These are phyloP conservation scores for Mormyrus iriodes DNA, from an alignment of 2,113 vertebrate species.

Conservation along the genomic window DNA sequence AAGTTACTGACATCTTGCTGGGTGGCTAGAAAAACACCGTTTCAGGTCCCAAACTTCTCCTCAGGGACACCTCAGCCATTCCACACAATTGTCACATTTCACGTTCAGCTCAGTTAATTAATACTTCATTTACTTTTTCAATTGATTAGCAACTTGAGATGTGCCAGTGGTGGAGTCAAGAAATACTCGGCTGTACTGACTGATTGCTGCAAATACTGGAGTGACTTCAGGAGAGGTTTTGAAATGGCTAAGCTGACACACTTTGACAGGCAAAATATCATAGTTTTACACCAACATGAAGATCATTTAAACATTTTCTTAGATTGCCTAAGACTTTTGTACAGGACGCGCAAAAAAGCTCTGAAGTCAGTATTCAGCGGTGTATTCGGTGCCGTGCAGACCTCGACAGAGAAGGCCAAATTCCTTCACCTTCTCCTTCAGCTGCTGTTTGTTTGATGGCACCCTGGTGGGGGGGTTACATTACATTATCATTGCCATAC, in stretches of 20 bases:
- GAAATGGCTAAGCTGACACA: neutral
- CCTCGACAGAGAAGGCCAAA: constrained; percentile 86
- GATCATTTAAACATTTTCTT: neutral
- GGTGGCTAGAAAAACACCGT: neutral
- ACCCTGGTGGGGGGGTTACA: constrained; percentile 63
- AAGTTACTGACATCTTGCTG: neutral
- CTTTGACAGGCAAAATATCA: neutral
- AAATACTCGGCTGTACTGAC: neutral
- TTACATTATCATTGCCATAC: neutral
- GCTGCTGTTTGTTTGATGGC: constrained; percentile 79
- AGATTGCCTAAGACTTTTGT: neutral
- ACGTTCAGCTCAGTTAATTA: neutral
- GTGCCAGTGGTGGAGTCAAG: neutral
- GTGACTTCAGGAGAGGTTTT: neutral
- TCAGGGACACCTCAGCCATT: neutral
- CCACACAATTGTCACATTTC: neutral
- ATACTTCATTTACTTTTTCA: no score
- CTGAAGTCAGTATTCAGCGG: constrained; percentile 69
- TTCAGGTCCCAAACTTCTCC: neutral
- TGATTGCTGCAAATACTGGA: neutral
- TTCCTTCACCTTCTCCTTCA: constrained; percentile 91
- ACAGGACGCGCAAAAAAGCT: neutral
- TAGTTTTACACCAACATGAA: neutral
- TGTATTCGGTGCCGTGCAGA: constrained; percentile 80
- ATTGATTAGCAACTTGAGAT: neutral